Evolutionary conservation across 2,797 vertebrate genomes (phyloP), one percentile per base, ranked within the genome.

Genomic region (Myripristis murdjan): DNA sequence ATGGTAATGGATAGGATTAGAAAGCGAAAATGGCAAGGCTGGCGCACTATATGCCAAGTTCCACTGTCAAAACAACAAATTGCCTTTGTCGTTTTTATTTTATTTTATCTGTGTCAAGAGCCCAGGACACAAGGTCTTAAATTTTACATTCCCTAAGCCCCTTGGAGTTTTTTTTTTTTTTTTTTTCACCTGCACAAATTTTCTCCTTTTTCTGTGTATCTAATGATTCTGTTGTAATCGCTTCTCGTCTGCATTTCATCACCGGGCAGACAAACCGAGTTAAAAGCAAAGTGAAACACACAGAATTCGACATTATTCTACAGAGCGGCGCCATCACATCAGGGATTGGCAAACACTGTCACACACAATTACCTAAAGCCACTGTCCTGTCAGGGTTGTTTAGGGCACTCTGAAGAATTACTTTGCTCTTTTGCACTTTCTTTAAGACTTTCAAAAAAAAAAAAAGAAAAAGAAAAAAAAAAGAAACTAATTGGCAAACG

Each of bases 331-430:
- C 37, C 71, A 75, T 84, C 82, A 83, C 61, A 78, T 71, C 69
- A 48, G 59, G 58, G 76, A 77, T 76, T 70, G 75, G 70, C n/a
- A 70, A 82, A 73, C 57, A 86, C 68, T 51, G 73, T 77, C 81
- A 72, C 55, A 62, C 57, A 85, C 74, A 80, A 80, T 87, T 87
- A 84, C 56, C 84, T 70, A 75, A 84, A 91, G 75, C 70, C 70
- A 79, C 61, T 16, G 41, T 69, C 54, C 64, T 75, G 77, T 79
- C 67, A 28, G 15, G 72, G 72, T 70, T 79, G 57, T 65, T 79
- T 77, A 75, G 66, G 14, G 68, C 54, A 76, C 72, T 69, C 73
- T n/a, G 44, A 86, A 35, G 79, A 82, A 84, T 83, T 73, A 78
- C 79, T 63, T 81, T 59, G 62, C 53, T 35, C 37, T 57, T 22